Base-by-base conservation (phyloP, 2,888 invertebrate species). In the Mongoloraphidia duomilia region DNA sequence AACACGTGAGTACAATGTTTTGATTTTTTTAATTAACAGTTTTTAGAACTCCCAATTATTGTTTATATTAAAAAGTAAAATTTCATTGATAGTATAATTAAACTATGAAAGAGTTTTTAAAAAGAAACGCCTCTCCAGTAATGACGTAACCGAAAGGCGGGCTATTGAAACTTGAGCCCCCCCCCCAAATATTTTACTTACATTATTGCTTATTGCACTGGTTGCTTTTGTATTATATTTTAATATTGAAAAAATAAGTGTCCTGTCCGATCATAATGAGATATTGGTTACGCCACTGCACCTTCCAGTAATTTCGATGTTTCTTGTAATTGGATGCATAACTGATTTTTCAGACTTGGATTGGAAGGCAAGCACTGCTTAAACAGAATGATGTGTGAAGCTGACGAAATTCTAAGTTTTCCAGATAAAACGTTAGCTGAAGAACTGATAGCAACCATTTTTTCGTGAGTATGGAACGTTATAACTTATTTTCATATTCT, bases 381-480 rank as follows among this genome's bases (percentile, higher is more conserved):
- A 45, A 69, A 80, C 58, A 72, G 79, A 56, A 76, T 79, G 51
- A 74, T 85, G 51, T 85, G 85, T 59, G 84, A 85, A 59, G 74
- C 78, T 6, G 73, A 70, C 49, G 65, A 67, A 52, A 65, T 75
- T 57, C 63, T 81, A 47, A 73, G 74, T 17, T 69, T 74, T 1
- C 73, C 71, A 9, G 81, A 81, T 35, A 69, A 71, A 55, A 82
- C 80, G 2, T 68, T 84, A 49, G 71, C 82, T 43, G 80, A 80
- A 54, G 82, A 84, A 61, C 63, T 82, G 50, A 62, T 84, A 46
- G 72, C 77, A 58, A 72, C 77, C 46, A 64, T 83, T 57, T 75
- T 84, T 57, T 72, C 73, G 81, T 82, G 64, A 62, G 68, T 68
- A 47, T 13, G n/a, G 26, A 9, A 41, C 17, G 38, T 37, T 41